Evolutionary conservation across 2,113 vertebrate genomes (phyloP).

Genomic region (Phyllostomus discolor): DNA sequence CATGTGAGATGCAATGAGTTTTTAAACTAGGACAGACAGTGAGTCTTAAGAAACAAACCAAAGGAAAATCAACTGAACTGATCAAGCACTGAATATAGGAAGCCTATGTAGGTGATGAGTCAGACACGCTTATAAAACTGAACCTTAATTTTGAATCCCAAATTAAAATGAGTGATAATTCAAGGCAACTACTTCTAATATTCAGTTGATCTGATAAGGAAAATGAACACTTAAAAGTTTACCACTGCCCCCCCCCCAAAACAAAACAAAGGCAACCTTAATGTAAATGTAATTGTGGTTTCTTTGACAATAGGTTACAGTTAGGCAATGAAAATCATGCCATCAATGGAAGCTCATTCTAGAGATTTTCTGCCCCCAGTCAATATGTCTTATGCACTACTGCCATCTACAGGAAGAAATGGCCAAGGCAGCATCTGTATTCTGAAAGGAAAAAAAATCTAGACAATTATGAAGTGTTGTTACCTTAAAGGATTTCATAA

Average conservation of each 20-base stretch:
- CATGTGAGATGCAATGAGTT: neutral
- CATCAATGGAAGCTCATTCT: neutral
- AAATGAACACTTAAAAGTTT: neutral
- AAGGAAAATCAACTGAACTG: neutral
- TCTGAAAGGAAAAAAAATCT: neutral
- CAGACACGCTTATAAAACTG: neutral
- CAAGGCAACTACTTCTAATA: neutral
- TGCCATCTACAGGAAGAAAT: slow-evolving; percentile 64
- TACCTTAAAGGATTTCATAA: neutral
- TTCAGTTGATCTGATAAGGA: neutral
- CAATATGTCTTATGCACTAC: neutral
- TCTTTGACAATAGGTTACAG: neutral
- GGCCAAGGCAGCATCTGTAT: neutral
- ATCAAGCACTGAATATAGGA: neutral
- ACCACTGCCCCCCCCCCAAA: too few species aligned
- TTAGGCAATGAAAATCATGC: neutral
- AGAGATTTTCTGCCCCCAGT: neutral
- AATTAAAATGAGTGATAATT: neutral
- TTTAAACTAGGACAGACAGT: neutral
- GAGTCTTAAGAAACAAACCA: neutral
- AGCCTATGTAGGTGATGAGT: neutral
- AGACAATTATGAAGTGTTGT: neutral
- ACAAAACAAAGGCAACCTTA: neutral
- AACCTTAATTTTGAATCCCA: slow-evolving; percentile 24
- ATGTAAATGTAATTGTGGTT: neutral